Base-by-base conservation (phyloP, 2,888 invertebrate genomes). In the Lasius fuliginosus region DNA sequence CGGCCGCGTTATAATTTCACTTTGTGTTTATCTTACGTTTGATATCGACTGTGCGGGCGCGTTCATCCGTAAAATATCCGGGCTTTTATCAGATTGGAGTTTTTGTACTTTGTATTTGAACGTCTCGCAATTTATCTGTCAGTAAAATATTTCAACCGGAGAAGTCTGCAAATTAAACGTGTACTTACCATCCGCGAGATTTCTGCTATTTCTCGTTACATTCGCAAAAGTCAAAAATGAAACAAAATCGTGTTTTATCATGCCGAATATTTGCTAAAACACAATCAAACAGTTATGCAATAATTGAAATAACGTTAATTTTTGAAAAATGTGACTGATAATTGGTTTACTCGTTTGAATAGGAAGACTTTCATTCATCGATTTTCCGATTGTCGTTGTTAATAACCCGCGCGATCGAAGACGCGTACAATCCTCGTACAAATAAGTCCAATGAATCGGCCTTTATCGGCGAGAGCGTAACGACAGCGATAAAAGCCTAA, bases 21-120 rank as follows among this genome's bases (percentile, higher is more conserved):
- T 81, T 18, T 73, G 42, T 77, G 30, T 77, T 77, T 77, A 69
- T 68, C 77, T 77, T 69, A 15, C 77, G n/a, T 42, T 68, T 73
- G 46, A 73, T 73, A 81, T 73, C 42, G 56, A 77, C 69, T 69
- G 46, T 73, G 36, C 36, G 36, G 5, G 49, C 79, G 12, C 33
- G 73, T 60, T 23, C 33, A 46, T 15, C 56, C 46, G 12, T 18
- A 3, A 60, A 3, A 79, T 81, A 73, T 60, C 73, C 79, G 11
- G 79, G 18, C 46, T 73, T 77, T 60, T 79, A 49, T 49, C 36
- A 8, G 60, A 40, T 33, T 56, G 15, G 23, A 8, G 27, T 71
- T 56, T 73, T 71, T 56, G 1, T 60, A 42, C 58, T 46, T 23
- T 23, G 23, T 46, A 42, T 69, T 69, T 58, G 30, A 58, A 30